A percentile compares a stretch with the other conserved stretches of the same genome.
Conservation (phyloP, 2,797 vertebrate genomes). For the Platalea minor region DNA sequence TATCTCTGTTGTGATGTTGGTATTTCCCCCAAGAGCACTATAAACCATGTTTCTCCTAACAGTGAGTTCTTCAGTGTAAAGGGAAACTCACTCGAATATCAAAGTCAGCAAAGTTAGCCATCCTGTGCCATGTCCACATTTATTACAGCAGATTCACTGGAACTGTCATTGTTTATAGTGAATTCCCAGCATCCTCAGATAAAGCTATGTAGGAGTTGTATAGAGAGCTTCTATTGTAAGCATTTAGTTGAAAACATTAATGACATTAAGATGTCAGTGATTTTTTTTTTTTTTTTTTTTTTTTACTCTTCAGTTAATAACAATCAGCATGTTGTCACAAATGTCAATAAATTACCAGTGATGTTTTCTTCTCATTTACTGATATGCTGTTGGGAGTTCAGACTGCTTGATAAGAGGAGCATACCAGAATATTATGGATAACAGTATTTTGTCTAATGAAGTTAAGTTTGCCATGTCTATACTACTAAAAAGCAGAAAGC, state of each 20-base stretch:
- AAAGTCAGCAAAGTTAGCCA: neutral
- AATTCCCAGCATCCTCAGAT: slow-evolving; percentile 20
- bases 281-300: neutral
- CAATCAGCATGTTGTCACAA: neutral
- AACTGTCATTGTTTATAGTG: neutral
- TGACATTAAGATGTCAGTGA: neutral
- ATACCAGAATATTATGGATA: neutral
- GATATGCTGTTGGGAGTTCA: neutral
- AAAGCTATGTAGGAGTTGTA: neutral
- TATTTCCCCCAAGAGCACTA: neutral
- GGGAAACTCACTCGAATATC: neutral
- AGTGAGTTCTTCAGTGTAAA: neutral
- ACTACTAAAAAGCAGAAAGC: neutral
- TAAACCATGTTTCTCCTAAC: neutral
- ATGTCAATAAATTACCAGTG: neutral
- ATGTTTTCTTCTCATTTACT: neutral
- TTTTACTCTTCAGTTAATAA: slow-evolving; percentile 29
- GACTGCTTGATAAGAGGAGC: neutral
- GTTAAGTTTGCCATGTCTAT: neutral
- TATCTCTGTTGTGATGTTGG: neutral
- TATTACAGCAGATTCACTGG: neutral
- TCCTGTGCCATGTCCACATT: neutral
- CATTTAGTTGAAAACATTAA: slow-evolving; percentile 30
- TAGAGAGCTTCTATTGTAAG: slow-evolving; percentile 35
- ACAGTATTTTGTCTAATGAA: neutral